These are phyloP conservation scores for Gryon sp. DNA, from an alignment of 1,140 invertebrate species.

Conservation along the genomic window DNA sequence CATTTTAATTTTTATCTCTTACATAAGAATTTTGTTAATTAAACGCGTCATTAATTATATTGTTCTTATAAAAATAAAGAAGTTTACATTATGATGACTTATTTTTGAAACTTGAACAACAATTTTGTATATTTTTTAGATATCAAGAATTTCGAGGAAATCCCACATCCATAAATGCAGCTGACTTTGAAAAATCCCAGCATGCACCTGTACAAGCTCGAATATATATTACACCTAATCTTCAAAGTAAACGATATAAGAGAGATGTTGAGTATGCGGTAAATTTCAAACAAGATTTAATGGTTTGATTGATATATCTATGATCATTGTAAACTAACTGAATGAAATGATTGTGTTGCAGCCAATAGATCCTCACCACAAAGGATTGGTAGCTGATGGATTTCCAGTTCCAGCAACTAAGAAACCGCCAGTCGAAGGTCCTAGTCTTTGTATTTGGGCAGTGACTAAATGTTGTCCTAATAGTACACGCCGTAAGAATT, in stretches of 20 bases:
- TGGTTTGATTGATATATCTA: no score
- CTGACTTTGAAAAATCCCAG: constrained; percentile 5
- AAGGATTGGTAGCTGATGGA: constrained; percentile 48
- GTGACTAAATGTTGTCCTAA: constrained; percentile 84
- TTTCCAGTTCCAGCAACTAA: constrained; percentile 65
- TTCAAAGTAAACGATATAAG: constrained; percentile 4
- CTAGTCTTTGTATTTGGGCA: constrained; percentile 83
- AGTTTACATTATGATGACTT: no score
- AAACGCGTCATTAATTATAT: no score
- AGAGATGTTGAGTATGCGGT: constrained; percentile 36
- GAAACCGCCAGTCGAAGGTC: constrained; percentile 67
- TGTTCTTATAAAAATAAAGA: no score
- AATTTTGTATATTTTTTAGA: constrained; percentile 1
- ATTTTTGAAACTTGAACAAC: neutral
- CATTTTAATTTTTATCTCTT: neutral
- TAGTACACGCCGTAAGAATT: constrained; percentile 76
- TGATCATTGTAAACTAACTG: no score
- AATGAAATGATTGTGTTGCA: no score
- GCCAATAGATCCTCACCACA: constrained; percentile 62
- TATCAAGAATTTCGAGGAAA: constrained; percentile 18
- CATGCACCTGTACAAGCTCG: constrained; percentile 10
- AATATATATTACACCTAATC: constrained; percentile 7
- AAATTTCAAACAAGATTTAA: constrained; percentile 2
- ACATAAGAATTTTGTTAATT: neutral
- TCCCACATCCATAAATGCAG: neutral